Conservation (phyloP, 2,797 vertebrate genomes). For the Argentina silus region DNA sequence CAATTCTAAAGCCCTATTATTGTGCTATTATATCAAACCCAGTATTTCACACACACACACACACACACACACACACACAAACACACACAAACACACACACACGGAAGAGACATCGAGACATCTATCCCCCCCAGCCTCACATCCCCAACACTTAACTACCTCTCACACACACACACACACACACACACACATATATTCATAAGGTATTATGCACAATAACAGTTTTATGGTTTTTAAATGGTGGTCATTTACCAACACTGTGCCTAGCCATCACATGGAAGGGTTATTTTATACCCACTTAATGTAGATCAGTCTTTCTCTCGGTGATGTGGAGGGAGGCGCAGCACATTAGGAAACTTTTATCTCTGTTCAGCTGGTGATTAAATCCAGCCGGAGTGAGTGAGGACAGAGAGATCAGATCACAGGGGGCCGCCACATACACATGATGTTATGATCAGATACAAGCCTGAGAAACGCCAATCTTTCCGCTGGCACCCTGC, state of each 20-base stretch:
- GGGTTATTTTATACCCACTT: constrained; percentile 73
- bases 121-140: constrained; percentile 57
- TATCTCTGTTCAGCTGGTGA: constrained; percentile 68
- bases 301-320: constrained; percentile 71
- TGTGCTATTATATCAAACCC: constrained; percentile 44
- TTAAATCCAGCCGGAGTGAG: constrained; percentile 58
- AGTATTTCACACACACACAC: constrained; percentile 35
- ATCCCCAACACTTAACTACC: constrained; percentile 64
- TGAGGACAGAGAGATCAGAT: constrained; percentile 55
- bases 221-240: constrained; percentile 81
- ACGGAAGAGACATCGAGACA: constrained; percentile 30
- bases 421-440: constrained; percentile 55
- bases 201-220: constrained; percentile 80
- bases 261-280: constrained; percentile 71
- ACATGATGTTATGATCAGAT: not conserved
- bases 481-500: no score
- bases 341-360: constrained; percentile 66
- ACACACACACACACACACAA: constrained; percentile 20
- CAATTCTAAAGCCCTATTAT: constrained; percentile 58
- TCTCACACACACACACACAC: constrained; percentile 46
- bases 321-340: constrained; percentile 68
- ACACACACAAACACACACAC: constrained; percentile 30
- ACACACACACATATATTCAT: constrained; percentile 72
- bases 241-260: constrained; percentile 76
- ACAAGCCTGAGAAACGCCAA: no score